Evolutionary conservation across 2,888 invertebrate species (phyloP).

Genomic region (Napeogenes inachia): DNA sequence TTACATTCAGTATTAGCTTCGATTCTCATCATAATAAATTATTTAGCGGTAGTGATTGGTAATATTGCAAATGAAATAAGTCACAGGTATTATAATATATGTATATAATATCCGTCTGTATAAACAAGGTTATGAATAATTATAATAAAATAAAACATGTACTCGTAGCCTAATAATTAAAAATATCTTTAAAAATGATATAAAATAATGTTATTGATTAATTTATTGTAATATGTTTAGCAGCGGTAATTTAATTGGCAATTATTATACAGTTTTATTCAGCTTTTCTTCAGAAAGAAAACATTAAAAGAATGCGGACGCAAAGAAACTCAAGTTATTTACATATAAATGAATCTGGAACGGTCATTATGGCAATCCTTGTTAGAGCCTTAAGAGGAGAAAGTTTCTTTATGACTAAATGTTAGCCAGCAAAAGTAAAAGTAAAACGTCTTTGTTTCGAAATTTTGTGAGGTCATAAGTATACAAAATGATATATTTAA

Average conservation of each 20-base stretch:
- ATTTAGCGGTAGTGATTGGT: no score
- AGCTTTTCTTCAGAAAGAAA: neutral
- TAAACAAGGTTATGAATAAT: no score
- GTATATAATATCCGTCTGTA: no score
- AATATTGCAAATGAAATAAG: no score
- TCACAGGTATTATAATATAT: no score
- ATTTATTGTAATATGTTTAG: neutral
- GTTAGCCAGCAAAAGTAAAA: constrained; percentile 4
- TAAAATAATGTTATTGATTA: no score
- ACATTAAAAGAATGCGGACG: constrained; percentile 6
- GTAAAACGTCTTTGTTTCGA: neutral
- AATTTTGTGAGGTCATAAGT: neutral
- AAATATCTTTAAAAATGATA: no score
- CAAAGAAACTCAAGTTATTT: neutral
- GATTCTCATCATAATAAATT: no score
- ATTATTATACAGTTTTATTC: no score
- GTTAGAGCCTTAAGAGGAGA: constrained; percentile 4
- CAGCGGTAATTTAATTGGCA: neutral
- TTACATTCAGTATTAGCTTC: no score
- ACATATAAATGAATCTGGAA: constrained; percentile 4
- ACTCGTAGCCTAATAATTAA: no score
- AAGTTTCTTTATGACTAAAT: neutral
- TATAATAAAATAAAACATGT: no score
- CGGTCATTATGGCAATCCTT: constrained; percentile 6
- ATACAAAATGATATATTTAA: neutral